These are phyloP conservation scores for Brachypalpus laphriformis DNA, from an alignment of 2,888 invertebrate genomes.

Conservation along the genomic window DNA sequence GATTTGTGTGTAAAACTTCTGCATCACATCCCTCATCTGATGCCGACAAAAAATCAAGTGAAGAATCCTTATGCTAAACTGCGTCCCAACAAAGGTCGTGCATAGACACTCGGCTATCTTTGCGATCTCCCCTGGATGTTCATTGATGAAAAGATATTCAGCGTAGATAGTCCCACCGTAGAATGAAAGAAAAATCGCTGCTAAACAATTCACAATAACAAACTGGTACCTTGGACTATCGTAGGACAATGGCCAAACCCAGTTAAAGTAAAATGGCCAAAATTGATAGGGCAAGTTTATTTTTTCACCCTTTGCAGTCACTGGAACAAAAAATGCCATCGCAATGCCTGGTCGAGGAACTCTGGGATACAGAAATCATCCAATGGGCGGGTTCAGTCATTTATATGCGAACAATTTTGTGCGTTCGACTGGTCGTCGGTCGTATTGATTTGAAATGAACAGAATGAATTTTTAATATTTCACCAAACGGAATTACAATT, in stretches of 20 bases:
- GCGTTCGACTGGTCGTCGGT: neutral
- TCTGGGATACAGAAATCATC: neutral
- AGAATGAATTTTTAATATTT: slow-evolving; percentile 55
- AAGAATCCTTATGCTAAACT: slow-evolving; percentile 60
- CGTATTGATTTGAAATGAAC: slow-evolving; percentile 34
- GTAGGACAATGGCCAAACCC: slow-evolving; percentile 68
- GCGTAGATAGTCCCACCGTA: slow-evolving; percentile 58
- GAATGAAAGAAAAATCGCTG: slow-evolving; percentile 31
- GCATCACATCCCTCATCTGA: slow-evolving; percentile 53
- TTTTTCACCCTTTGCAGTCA: slow-evolving; percentile 28
- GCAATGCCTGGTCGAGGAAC: neutral
- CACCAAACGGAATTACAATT: slow-evolving; percentile 33
- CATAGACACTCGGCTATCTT: slow-evolving; percentile 66
- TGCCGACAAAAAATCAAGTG: slow-evolving; percentile 24
- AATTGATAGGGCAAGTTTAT: slow-evolving; percentile 48
- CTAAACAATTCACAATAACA: slow-evolving; percentile 10
- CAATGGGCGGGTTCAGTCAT: neutral
- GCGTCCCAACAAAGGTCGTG: slow-evolving; percentile 68
- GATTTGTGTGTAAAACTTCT: slow-evolving; percentile 68
- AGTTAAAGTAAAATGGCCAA: slow-evolving; percentile 64
- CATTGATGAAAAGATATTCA: slow-evolving; percentile 59
- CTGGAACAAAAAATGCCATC: slow-evolving; percentile 30
- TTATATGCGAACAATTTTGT: slow-evolving; percentile 15
- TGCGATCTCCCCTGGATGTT: slow-evolving; percentile 61
- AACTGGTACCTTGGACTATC: slow-evolving; percentile 6